phyloP scores from a whole-genome alignment of 1,140 invertebrate genomes.

The Hirudo medicinalis region DNA sequence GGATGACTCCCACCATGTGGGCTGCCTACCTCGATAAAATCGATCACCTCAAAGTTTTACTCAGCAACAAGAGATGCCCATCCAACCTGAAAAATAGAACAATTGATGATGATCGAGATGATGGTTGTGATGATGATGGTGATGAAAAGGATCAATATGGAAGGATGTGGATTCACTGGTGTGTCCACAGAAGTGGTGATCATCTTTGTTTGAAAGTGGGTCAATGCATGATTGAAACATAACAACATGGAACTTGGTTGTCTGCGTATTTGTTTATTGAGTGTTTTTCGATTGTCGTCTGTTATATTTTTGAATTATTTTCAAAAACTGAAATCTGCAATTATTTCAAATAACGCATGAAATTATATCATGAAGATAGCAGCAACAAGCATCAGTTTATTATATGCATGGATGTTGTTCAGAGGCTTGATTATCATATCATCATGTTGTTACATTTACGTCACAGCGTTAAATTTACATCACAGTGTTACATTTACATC shows the following conservation, averaged over 20 bases:
- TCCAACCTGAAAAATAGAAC: background rate
- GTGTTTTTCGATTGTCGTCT: no score
- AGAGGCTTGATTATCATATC: background rate
- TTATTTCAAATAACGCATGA: background rate
- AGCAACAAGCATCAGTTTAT: background rate
- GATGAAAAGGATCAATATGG: constrained; percentile 37
- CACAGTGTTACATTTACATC: no score
- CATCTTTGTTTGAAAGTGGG: constrained; percentile 38
- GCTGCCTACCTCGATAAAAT: constrained; percentile 40
- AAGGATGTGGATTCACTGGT: constrained; percentile 41
- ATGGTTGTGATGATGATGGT: constrained; percentile 31
- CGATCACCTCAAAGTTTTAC: constrained; percentile 37
- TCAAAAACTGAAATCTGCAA: background rate
- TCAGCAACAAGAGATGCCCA: background rate
- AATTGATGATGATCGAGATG: constrained; percentile 19
- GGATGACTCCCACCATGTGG: constrained; percentile 41
- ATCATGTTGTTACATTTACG: no score
- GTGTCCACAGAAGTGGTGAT: constrained; percentile 36
- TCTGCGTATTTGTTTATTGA: no score
- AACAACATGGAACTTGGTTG: no score
- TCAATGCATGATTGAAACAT: background rate
- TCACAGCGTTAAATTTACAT: no score
- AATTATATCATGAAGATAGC: background rate
- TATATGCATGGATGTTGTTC: no score
- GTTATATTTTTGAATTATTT: background rate